Evolutionary conservation across 2,797 vertebrate species (phyloP), one percentile per base, ranked within the genome.

Genomic region (Melanotaenia pygmaea): DNA sequence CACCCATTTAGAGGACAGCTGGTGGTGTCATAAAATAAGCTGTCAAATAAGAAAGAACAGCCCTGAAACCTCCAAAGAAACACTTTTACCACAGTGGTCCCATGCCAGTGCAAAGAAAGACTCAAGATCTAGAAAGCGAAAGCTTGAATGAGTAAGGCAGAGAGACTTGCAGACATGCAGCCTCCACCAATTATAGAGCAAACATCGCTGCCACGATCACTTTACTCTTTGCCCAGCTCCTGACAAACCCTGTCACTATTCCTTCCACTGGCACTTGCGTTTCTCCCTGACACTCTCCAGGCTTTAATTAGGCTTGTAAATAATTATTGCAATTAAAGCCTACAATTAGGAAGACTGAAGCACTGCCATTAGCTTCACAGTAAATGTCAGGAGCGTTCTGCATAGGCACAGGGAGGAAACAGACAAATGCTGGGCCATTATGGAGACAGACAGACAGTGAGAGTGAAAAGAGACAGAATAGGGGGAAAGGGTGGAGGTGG

Each of bases 291-390:
- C 91, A 88, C 90, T 92, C 86, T 92, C 88, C 85, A 79, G 81
- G 90, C 92, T 94, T 94, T 94, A 95, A 95, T 95, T 95, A 95
- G 93, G 88, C 94, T 93, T 94, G 94, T 95, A 95, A 95, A 95
- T 95, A 94, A 95, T 95, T 93, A 94, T 94, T 94, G 94, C 94
- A 95, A 95, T 95, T 95, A 95, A 95, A 95, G 92, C 92, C 94
- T 90, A 93, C 94, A 95, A 95, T 95, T 94, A 94, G 88, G 81
- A 85, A 89, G 80, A 93, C 88, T 86, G 89, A 91, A 91, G 92
- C 88, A 79, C 89, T 74, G 85, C 91, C 91, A 94, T 94, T 93
- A 93, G 86, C 82, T 86, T 91, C 85, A 93, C 90, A 93, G 91
- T 90, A 92, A 93, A 94, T 92, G 94, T 91, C 92, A 89, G 59